phyloP scores from a whole-genome alignment of 2,113 vertebrate genomes.

The Oxyura jamaicensis region DNA sequence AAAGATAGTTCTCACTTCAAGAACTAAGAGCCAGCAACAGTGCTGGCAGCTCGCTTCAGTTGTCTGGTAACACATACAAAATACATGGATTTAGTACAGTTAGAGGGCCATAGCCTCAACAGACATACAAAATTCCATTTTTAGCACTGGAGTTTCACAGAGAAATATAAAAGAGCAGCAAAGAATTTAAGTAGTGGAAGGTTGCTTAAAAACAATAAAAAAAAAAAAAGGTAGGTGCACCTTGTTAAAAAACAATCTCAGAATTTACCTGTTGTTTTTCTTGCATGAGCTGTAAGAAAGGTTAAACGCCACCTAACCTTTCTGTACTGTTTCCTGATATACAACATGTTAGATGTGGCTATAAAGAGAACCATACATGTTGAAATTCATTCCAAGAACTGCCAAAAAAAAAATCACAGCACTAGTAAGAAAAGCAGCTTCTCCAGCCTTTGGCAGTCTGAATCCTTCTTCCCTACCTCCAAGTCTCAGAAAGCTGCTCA shows the following conservation, averaged over 20 bases:
- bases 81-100: not conserved
- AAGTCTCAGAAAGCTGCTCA: not conserved
- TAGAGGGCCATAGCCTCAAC: not conserved
- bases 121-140: not conserved
- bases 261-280: conserved; percentile 19
- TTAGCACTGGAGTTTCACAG: conserved; percentile 35
- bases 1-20: not conserved
- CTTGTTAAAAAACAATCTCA: not conserved
- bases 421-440: not conserved
- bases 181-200: not conserved
- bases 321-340: conserved; percentile 3
- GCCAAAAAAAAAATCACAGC: not conserved
- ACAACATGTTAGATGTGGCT: not conserved
- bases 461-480: not conserved
- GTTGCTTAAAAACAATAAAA: not conserved
- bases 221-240: not conserved
- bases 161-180: not conserved
- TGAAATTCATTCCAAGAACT: not conserved
- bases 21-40: not conserved
- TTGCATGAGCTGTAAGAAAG: conserved; percentile 17
- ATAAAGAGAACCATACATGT: not conserved
- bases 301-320: conserved; percentile 42
- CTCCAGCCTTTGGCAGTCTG: not conserved
- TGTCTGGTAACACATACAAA: not conserved
- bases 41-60: not conserved